These are phyloP conservation scores for Furcula furcula DNA, from an alignment of 2,888 invertebrate genomes.

Conservation along the genomic window DNA sequence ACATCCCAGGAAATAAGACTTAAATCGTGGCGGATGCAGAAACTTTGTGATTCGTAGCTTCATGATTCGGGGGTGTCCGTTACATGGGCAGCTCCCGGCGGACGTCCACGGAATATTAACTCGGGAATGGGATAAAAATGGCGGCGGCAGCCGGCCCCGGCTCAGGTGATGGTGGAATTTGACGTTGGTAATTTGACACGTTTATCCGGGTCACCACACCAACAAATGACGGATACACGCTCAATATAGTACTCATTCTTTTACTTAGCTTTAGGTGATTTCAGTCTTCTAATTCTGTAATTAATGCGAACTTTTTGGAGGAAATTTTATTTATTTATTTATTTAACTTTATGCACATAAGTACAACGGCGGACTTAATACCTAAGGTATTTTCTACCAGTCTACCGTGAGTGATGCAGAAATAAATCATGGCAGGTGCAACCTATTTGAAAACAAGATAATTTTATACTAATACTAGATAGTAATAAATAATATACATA, in stretches of 20 bases:
- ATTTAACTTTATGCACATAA: too few relatives aligned
- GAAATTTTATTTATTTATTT: too few relatives aligned
- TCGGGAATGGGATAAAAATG: constrained; percentile 72
- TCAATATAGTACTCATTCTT: constrained; percentile 47
- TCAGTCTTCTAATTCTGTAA: too few relatives aligned
- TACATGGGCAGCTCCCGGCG: constrained; percentile 57
- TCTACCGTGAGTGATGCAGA: too few relatives aligned
- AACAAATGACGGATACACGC: constrained; percentile 54
- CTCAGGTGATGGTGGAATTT: constrained; percentile 72
- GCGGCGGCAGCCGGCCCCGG: constrained; percentile 51
- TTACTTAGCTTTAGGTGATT: too few relatives aligned
- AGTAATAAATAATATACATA: too few relatives aligned
- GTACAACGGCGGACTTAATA: too few relatives aligned
- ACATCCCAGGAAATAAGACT: constrained; percentile 28
- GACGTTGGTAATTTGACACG: constrained; percentile 73
- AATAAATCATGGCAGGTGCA: too few relatives aligned
- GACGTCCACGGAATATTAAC: constrained; percentile 74
- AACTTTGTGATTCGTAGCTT: constrained; percentile 56
- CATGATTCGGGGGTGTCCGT: constrained; percentile 57
- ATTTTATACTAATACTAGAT: too few relatives aligned
- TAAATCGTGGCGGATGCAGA: constrained; percentile 30
- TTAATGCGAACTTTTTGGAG: too few relatives aligned
- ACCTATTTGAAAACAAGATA: too few relatives aligned
- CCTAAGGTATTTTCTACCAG: too few relatives aligned
- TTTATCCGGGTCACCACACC: constrained; percentile 68